phyloP scores from a whole-genome alignment of 1,140 invertebrate species.

The Drosophila malerkotliana region DNA sequence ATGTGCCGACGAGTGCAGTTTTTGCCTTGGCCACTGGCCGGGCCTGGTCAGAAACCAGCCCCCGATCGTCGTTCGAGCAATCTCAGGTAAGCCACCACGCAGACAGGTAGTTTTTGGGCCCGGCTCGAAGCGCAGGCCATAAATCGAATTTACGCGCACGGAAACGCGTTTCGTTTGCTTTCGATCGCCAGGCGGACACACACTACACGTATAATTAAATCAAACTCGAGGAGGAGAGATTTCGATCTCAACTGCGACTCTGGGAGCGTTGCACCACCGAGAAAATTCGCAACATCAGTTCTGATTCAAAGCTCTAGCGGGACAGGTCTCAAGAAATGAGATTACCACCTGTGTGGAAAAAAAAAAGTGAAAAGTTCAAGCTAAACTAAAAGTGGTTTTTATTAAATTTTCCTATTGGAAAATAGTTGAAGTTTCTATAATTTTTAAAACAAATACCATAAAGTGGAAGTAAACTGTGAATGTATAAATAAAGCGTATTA shows the following conservation, averaged over 20 bases:
- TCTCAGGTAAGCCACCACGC: slow-evolving; percentile 40
- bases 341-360: neutral
- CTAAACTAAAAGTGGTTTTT: neutral
- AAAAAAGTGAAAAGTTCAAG: neutral
- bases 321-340: slow-evolving; percentile 22
- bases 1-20: slow-evolving; percentile 69
- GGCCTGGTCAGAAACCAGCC: slow-evolving; percentile 15
- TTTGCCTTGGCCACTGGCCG: slow-evolving; percentile 24
- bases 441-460: no score
- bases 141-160: slow-evolving; percentile 69
- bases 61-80: slow-evolving; percentile 19
- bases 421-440: no score
- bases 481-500: no score
- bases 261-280: slow-evolving; percentile 29
- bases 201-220: slow-evolving; percentile 66
- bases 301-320: slow-evolving; percentile 29
- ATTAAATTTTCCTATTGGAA: no score
- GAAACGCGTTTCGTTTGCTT: slow-evolving; percentile 28
- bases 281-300: slow-evolving; percentile 48
- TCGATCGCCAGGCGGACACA: neutral
- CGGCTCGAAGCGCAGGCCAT: slow-evolving; percentile 47
- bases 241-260: slow-evolving; percentile 14
- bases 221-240: slow-evolving; percentile 39
- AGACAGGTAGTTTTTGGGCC: slow-evolving; percentile 54
- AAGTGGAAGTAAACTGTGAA: no score